Evolutionary conservation across 2,113 vertebrate species (phyloP).

Genomic region (Jacana jacana): DNA sequence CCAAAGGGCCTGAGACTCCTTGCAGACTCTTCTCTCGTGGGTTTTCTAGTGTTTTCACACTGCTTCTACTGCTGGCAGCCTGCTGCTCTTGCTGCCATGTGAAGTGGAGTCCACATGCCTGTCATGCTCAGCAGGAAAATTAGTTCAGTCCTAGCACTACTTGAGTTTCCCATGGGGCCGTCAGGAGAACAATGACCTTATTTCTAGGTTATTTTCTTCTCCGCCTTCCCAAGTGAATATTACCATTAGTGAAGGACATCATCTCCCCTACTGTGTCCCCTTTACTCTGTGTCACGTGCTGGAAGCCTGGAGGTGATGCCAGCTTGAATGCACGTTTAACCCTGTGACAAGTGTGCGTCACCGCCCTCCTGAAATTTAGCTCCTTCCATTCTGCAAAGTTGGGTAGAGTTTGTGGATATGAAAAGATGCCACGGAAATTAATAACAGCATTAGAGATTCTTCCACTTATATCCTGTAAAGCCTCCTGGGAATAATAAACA

Average conservation of each 20-base stretch:
- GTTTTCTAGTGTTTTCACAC: background rate
- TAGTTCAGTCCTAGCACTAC: background rate
- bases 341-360: background rate
- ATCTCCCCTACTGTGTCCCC: background rate
- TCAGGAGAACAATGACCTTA: background rate
- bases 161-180: background rate
- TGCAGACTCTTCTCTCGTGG: background rate
- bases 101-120: background rate
- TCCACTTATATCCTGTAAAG: background rate
- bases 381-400: background rate
- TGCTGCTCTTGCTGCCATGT: background rate
- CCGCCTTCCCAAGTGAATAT: constrained; percentile 2
- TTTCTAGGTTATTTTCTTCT: constrained; percentile 49
- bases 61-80: background rate
- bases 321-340: background rate
- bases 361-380: background rate
- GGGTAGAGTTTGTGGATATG: background rate
- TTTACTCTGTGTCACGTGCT: background rate
- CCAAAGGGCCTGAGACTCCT: background rate
- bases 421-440: background rate
- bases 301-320: background rate
- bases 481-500: background rate
- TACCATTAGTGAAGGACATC: background rate
- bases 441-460: background rate
- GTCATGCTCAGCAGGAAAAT: background rate